Evolutionary conservation across 2,113 vertebrate species (phyloP).

Genomic region (Hiodon tergisus): DNA sequence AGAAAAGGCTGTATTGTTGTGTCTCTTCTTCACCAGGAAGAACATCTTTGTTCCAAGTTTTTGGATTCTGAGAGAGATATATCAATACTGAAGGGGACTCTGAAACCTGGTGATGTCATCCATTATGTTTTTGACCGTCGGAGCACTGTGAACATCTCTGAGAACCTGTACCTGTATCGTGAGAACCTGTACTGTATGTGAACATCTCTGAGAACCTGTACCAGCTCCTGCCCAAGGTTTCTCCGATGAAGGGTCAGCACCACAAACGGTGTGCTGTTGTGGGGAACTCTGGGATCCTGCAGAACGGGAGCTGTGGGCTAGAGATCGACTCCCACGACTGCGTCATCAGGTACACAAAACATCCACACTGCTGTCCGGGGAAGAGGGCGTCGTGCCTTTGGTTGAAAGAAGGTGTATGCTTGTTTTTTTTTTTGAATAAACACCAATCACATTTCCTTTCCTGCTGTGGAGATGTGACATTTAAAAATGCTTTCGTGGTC

Average conservation of each 20-base stretch:
- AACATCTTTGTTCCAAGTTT: constrained; percentile 87
- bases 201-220: constrained; percentile 91
- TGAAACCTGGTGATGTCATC: constrained; percentile 86
- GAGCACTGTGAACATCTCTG: constrained; percentile 84
- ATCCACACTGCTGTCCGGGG: neutral
- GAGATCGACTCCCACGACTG: constrained; percentile 90
- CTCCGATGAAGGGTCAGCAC: constrained; percentile 84
- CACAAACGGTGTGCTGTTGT: constrained; percentile 86
- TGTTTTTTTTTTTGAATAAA: neutral
- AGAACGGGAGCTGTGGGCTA: constrained; percentile 85
- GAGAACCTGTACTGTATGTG: too few species aligned
- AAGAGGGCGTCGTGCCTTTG: neutral
- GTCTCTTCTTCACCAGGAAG: constrained; percentile 61
- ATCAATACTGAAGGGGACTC: constrained; percentile 85
- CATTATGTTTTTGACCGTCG: constrained; percentile 93
- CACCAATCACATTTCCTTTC: constrained; percentile 30
- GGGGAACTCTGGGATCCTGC: constrained; percentile 88
- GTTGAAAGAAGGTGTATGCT: too few species aligned
- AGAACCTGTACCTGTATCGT: constrained; percentile 88
- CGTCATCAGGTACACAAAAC: constrained; percentile 74
- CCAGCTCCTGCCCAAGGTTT: constrained; percentile 78
- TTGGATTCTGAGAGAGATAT: constrained; percentile 91
- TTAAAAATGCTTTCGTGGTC: constrained; percentile 34
- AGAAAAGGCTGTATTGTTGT: neutral
- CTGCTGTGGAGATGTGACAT: constrained; percentile 42